Evolutionary conservation across 1,140 invertebrate species (phyloP).

Genomic region (Scaptomyza pallida): DNA sequence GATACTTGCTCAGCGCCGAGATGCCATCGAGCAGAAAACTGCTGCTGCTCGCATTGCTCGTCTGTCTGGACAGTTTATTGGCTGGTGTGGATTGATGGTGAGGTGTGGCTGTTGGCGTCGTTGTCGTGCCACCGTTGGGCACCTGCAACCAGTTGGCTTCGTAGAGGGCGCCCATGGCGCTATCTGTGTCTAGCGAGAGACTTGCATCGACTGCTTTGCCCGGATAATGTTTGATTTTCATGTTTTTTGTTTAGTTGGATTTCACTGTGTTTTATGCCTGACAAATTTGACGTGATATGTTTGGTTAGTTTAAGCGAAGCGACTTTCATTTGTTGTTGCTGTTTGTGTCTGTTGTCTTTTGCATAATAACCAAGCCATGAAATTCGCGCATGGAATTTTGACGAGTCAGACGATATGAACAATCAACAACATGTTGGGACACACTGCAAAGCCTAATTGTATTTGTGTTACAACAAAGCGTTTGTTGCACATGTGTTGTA

Average conservation of each 20-base stretch:
- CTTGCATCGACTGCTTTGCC: slow-evolving; percentile 89
- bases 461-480: slow-evolving; percentile 63
- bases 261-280: slow-evolving; percentile 17
- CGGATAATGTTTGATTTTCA: slow-evolving; percentile 93
- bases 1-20: slow-evolving; percentile 86
- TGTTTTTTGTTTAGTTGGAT: slow-evolving; percentile 69
- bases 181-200: slow-evolving; percentile 86
- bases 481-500: slow-evolving; percentile 53
- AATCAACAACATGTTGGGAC: neutral
- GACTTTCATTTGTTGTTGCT: slow-evolving; percentile 27
- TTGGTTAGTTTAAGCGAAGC: slow-evolving; percentile 36
- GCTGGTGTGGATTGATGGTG: slow-evolving; percentile 1
- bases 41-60: slow-evolving; percentile 70
- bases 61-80: slow-evolving; percentile 47
- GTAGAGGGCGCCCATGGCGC: slow-evolving; percentile 90
- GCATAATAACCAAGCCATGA: slow-evolving; percentile 69
- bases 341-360: slow-evolving; percentile 47
- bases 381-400: slow-evolving; percentile 76
- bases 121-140: no score
- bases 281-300: slow-evolving; percentile 62
- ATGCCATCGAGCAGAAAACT: slow-evolving; percentile 84
- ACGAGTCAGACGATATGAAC: slow-evolving; percentile 53
- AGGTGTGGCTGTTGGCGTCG: slow-evolving; percentile 80
- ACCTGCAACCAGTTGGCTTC: slow-evolving; percentile 92
- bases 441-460: slow-evolving; percentile 44